phyloP scores from a whole-genome alignment of 92 coral and sea anemone genomes.

The Zoanthus sociatus region DNA sequence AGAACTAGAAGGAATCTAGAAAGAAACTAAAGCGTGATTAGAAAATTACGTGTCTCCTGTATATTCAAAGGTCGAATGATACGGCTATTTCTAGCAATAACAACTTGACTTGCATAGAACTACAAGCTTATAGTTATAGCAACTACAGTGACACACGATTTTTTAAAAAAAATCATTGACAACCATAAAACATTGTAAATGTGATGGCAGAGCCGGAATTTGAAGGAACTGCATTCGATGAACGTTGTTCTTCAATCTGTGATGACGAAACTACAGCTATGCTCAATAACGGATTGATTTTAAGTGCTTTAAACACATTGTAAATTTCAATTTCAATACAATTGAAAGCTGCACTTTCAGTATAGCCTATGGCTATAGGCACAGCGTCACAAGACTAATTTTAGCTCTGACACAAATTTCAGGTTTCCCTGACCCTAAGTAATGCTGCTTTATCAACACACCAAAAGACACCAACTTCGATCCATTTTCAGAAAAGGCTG shows the following conservation, averaged over 20 bases:
- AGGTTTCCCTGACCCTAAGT: conserved; percentile 29
- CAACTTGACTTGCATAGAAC: conserved; percentile 12
- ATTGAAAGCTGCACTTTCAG: too few species aligned
- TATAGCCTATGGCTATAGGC: too few species aligned
- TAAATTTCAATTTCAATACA: too few species aligned
- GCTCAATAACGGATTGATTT: conserved; percentile 27
- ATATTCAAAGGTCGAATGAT: conserved; percentile 13
- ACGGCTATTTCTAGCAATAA: conserved; percentile 11
- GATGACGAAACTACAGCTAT: conserved; percentile 36
- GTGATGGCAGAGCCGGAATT: background rate
- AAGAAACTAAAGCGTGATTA: conserved; percentile 7
- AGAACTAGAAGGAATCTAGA: conserved; percentile 10
- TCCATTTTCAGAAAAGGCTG: background rate
- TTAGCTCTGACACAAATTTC: conserved; percentile 22
- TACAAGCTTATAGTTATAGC: conserved; percentile 5
- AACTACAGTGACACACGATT: conserved; percentile 19
- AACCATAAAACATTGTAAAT: conserved; percentile 6
- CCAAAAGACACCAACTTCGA: background rate
- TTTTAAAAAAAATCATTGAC: conserved; percentile 10
- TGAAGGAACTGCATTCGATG: conserved; percentile 1
- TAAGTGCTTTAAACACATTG: conserved; percentile 6
- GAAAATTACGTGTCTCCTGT: conserved; percentile 22
- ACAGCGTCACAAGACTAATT: too few species aligned
- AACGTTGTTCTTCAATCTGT: conserved; percentile 32
- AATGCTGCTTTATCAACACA: conserved; percentile 19